Conservation (phyloP, 37 sponge, comb jelly and placozoan species). For the Beroe ovata region DNA sequence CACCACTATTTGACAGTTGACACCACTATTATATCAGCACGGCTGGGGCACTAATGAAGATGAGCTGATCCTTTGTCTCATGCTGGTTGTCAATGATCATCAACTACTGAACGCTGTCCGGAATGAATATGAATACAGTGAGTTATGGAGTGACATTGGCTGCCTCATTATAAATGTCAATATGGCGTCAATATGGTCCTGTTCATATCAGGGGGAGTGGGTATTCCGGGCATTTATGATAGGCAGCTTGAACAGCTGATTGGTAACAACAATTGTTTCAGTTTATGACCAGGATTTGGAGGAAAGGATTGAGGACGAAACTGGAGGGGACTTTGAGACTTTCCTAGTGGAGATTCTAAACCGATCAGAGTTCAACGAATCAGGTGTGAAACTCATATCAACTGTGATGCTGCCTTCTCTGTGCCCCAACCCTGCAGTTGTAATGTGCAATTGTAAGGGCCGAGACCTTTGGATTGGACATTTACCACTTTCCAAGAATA, state of each 20-base stretch:
- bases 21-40: background rate
- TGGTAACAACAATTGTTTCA: constrained; percentile 33
- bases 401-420: no score
- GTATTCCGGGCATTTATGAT: no score
- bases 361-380: constrained; percentile 27
- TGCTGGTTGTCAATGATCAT: constrained; percentile 21
- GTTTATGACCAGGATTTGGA: constrained; percentile 3
- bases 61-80: background rate
- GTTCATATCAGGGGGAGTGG: no score
- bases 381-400: no score
- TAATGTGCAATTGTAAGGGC: no score
- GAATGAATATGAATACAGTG: background rate
- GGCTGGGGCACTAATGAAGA: constrained; percentile 63
- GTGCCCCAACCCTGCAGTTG: no score
- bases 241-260: no score
- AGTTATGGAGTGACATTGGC: no score
- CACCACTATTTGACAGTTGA: background rate
- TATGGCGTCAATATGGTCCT: no score
- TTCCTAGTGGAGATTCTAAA: constrained; percentile 33
- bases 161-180: no score
- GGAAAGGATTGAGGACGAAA: constrained; percentile 21
- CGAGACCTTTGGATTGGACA: no score
- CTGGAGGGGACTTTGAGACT: background rate
- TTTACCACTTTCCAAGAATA: background rate
- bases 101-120: background rate